Conservation (phyloP, 2,797 vertebrate species). For the Enteromius trimaculatus region DNA sequence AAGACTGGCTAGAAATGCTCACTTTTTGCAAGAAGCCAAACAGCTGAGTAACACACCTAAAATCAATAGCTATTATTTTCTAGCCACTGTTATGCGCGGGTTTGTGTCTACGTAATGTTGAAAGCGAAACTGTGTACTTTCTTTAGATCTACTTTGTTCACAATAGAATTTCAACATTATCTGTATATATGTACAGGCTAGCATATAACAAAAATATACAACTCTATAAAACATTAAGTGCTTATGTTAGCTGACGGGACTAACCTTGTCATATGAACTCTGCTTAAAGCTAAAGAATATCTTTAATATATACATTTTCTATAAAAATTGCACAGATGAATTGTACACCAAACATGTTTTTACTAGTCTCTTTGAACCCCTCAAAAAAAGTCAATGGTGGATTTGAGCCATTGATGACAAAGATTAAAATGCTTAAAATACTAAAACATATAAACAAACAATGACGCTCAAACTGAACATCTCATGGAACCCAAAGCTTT, state of each 20-base stretch:
- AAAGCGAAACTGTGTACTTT: neutral
- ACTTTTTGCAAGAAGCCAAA: neutral
- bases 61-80: neutral
- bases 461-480: neutral
- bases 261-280: slow-evolving; percentile 14
- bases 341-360: slow-evolving; percentile 7
- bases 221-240: slow-evolving; percentile 32
- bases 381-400: neutral
- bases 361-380: neutral
- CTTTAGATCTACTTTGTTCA: neutral
- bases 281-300: slow-evolving; percentile 8
- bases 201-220: slow-evolving; percentile 28
- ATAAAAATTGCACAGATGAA: slow-evolving; percentile 22
- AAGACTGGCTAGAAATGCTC: neutral
- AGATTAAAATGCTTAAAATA: slow-evolving; percentile 11
- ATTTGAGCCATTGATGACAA: neutral
- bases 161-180: slow-evolving; percentile 10
- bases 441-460: slow-evolving; percentile 34
- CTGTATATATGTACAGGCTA: neutral
- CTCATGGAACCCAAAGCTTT: slow-evolving; percentile 17
- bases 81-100: neutral
- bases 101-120: neutral
- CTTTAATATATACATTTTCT: slow-evolving; percentile 14
- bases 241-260: neutral
- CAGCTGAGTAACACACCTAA: neutral